Percentiles rank a stretch among this genome's conserved stretches.
Conservation (phyloP, 2,113 vertebrate genomes). For the Rana temporaria region DNA sequence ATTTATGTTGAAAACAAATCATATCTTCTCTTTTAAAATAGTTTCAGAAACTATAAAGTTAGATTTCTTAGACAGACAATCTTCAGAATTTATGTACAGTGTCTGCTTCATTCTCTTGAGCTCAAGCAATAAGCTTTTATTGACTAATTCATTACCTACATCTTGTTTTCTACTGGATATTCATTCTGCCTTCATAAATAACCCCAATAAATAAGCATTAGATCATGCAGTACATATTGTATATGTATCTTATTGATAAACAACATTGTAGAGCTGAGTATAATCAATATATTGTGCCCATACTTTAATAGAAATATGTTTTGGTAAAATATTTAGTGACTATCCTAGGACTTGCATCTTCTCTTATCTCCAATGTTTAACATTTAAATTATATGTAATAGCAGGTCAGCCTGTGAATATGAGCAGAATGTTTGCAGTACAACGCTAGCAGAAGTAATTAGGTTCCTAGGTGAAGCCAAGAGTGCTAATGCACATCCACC, state of each 20-base stretch:
- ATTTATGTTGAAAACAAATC: no score
- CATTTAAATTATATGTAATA: conserved; percentile 51
- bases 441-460: conserved; percentile 53
- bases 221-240: neutral
- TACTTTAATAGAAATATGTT: neutral
- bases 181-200: no score
- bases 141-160: no score
- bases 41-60: no score
- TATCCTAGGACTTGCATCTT: conserved; percentile 14
- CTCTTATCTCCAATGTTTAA: conserved; percentile 32
- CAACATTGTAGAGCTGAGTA: neutral
- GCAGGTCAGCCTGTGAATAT: conserved; percentile 56
- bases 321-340: neutral
- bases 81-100: no score
- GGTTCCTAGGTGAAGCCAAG: conserved; percentile 58
- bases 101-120: no score
- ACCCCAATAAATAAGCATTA: neutral
- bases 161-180: no score
- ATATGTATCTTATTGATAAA: neutral
- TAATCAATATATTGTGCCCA: neutral
- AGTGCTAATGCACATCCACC: conserved; percentile 52
- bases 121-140: no score
- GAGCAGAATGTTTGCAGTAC: conserved; percentile 53
- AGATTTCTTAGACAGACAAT: no score
- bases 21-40: no score